A percentile compares a stretch with the other conserved stretches of the same genome.
Evolutionary conservation across 2,888 invertebrate genomes (phyloP).

Genomic region (Ornithoptera priamus): DNA sequence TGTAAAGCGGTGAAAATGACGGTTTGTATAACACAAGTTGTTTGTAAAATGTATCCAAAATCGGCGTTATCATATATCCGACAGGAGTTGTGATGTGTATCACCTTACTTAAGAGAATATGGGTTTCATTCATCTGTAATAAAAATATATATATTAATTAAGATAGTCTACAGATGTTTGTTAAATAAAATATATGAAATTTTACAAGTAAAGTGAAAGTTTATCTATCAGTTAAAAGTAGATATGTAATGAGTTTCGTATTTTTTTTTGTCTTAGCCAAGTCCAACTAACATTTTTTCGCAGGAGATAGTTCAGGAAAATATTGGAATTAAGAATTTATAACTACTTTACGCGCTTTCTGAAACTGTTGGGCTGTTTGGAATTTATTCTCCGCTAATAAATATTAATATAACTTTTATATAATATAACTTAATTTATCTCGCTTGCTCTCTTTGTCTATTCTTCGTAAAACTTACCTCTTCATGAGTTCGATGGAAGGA

Average conservation of each 20-base stretch:
- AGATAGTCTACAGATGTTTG: not conserved
- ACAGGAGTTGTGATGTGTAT: slow-evolving; percentile 14
- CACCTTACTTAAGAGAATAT: slow-evolving; percentile 17
- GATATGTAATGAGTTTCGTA: no score
- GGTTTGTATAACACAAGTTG: slow-evolving; percentile 22
- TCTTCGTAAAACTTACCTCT: slow-evolving; percentile 5
- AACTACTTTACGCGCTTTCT: no score
- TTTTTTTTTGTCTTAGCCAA: no score
- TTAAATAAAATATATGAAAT: not conserved
- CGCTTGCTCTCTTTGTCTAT: not conserved
- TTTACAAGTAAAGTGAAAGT: not conserved
- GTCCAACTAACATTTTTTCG: no score
- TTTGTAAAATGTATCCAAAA: slow-evolving; percentile 24
- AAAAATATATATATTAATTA: not conserved
- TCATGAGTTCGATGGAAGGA: slow-evolving; percentile 19
- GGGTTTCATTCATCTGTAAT: slow-evolving; percentile 14
- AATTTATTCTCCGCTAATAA: no score
- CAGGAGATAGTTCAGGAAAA: no score
- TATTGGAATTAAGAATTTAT: no score
- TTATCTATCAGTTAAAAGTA: not conserved
- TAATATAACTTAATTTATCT: no score
- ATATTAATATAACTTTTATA: no score
- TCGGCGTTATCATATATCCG: not conserved
- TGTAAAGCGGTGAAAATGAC: slow-evolving; percentile 19
- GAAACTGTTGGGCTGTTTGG: no score